Percentiles rank a stretch among this genome's conserved stretches.
Evolutionary conservation across 92 coral and sea anemone species (phyloP).

Genomic region (Heteractis magnifica): DNA sequence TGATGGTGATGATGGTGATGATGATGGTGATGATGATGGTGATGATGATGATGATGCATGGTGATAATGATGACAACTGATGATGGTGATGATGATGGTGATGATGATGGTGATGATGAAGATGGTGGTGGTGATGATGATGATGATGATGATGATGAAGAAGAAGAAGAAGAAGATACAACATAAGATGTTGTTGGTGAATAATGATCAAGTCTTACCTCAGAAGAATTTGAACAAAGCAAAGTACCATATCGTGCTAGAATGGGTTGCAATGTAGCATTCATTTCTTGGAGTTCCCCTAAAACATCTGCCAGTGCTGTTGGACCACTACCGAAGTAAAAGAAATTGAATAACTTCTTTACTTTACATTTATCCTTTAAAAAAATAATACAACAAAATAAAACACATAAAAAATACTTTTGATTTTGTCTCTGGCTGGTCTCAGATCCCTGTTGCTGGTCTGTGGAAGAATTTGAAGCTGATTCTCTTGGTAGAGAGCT

Average conservation of each 20-base stretch:
- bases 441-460: neutral
- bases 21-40: too few species aligned
- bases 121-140: neutral
- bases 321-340: constrained; percentile 50
- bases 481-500: constrained; percentile 21
- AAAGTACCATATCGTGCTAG: constrained; percentile 73
- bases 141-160: neutral
- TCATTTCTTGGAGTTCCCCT: constrained; percentile 68
- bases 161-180: too few species aligned
- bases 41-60: too few species aligned
- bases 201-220: constrained; percentile 37
- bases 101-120: too few species aligned
- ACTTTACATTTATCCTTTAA: constrained; percentile 4
- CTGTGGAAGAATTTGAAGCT: neutral
- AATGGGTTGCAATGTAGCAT: constrained; percentile 67
- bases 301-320: constrained; percentile 77
- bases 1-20: too few species aligned
- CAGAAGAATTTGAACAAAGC: constrained; percentile 57
- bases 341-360: neutral
- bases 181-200: neutral
- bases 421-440: constrained; percentile 8
- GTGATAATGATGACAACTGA: too few species aligned
- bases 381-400: neutral
- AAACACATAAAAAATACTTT: constrained; percentile 17
- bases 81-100: too few species aligned